A percentile compares a stretch with the other conserved stretches of the same genome.
Conservation (phyloP, 2,113 vertebrate species). For the Sinocyclocheilus anophthalmus region DNA sequence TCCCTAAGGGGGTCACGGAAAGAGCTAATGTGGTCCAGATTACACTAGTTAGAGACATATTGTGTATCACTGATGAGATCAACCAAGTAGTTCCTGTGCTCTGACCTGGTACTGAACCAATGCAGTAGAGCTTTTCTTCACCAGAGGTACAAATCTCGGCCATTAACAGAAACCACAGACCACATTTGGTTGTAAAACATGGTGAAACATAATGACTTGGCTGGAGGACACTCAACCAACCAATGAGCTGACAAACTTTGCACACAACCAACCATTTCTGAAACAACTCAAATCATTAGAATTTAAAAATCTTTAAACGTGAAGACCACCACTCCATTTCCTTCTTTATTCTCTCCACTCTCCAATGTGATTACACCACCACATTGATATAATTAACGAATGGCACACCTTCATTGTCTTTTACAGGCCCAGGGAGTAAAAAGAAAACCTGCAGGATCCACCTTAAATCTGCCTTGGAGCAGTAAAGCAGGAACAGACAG, state of each 20-base stretch:
- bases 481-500: slow-evolving; percentile 19
- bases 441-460: background rate
- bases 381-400: background rate
- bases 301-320: background rate
- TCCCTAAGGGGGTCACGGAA: background rate
- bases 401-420: background rate
- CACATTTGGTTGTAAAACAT: slow-evolving; percentile 30
- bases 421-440: background rate
- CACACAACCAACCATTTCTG: background rate
- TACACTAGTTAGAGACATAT: background rate
- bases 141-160: background rate
- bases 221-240: background rate
- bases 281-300: background rate
- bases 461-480: slow-evolving; percentile 26
- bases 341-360: background rate
- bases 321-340: background rate
- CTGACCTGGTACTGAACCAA: slow-evolving; percentile 26
- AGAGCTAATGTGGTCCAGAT: slow-evolving; percentile 6
- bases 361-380: background rate
- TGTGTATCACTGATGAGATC: background rate
- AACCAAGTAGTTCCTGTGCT: background rate
- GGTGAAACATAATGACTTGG: background rate
- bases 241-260: slow-evolving; percentile 1
- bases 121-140: background rate
- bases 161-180: slow-evolving; percentile 20